Evolutionary conservation across 2,113 vertebrate genomes (phyloP).

Genomic region (Epinephelus fuscoguttatus): DNA sequence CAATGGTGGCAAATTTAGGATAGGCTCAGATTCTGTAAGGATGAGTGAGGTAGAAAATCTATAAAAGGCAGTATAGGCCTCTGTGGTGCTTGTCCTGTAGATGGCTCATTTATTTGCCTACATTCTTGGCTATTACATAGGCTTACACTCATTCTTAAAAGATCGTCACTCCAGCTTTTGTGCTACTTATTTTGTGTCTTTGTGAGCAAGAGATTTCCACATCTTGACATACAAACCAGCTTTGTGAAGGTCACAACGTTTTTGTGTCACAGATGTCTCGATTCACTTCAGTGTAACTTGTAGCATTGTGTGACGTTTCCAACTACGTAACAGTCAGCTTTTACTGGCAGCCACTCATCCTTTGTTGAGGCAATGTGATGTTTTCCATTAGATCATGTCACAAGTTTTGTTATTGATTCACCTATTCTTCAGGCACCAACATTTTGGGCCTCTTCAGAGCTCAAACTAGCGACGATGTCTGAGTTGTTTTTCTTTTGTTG

Average conservation of each 20-base stretch:
- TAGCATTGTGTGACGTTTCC: neutral
- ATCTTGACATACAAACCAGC: neutral
- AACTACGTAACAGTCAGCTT: neutral
- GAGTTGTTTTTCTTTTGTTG: neutral
- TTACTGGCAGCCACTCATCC: neutral
- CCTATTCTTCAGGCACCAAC: neutral
- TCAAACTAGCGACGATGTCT: neutral
- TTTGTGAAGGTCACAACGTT: neutral
- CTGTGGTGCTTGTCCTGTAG: neutral
- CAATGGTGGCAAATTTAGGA: neutral
- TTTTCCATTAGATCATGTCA: neutral
- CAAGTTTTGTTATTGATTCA: neutral
- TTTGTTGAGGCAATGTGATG: neutral
- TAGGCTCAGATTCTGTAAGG: neutral
- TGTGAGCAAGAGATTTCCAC: neutral
- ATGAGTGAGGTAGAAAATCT: neutral
- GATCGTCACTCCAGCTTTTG: neutral
- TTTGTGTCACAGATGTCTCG: neutral
- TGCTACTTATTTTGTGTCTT: neutral
- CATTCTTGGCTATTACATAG: neutral
- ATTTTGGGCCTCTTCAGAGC: neutral
- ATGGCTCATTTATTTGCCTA: neutral
- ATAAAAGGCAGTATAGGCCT: neutral
- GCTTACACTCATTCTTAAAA: neutral
- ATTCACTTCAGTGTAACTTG: neutral